Base-by-base conservation (phyloP, 23 tunicate species). In the Styela plicata region DNA sequence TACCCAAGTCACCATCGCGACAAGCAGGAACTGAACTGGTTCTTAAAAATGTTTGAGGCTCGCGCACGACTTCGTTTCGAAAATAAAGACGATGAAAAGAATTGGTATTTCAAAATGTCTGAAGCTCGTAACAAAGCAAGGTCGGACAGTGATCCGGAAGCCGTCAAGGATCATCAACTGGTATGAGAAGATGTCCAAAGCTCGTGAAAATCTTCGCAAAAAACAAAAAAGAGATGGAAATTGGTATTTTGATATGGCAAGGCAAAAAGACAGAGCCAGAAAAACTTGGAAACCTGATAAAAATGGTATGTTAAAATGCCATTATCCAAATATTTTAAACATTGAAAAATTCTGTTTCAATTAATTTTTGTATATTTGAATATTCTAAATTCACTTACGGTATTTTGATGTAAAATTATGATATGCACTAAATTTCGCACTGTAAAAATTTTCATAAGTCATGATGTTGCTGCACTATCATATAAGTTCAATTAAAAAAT, bases 41-140 rank as follows among this genome's bases (percentile, higher is more conserved):
- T 36, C 24, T 29, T 76, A 1, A 53, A 76, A 76, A 76, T 76
- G 81, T 76, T 76, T 26, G 81, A 76, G 26, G 64, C 81, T 1
- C 81, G 81, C 23, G 81, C 81, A 21, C 30, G 66, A 29, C 66
- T 76, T 22, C 64, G 81, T 24, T 76, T 76, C 33, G 31, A 25
- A 25, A 53, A 52, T 24, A 57, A 76, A 17, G 66, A 44, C 7
- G 66, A 53, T 52, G 29, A 76, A 26, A 76, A 44, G 64, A 76
- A 76, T 27, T 76, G 81, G 81, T 53, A 76, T 53, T 16, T 44
- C 18, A 76, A 76, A 76, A 76, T 76, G 81, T 18, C 66, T 25
- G 66, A 36, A 21, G 81, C 81, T 1, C 1, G 81, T 0, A 29
- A 76, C 33, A 53, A 52, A 23, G 31, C 66, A 52, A 76, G 66